Evolutionary conservation across 64 coral and sea anemone species (phyloP), one percentile per base, ranked within the genome.

Genomic region (Anthopleura sola): DNA sequence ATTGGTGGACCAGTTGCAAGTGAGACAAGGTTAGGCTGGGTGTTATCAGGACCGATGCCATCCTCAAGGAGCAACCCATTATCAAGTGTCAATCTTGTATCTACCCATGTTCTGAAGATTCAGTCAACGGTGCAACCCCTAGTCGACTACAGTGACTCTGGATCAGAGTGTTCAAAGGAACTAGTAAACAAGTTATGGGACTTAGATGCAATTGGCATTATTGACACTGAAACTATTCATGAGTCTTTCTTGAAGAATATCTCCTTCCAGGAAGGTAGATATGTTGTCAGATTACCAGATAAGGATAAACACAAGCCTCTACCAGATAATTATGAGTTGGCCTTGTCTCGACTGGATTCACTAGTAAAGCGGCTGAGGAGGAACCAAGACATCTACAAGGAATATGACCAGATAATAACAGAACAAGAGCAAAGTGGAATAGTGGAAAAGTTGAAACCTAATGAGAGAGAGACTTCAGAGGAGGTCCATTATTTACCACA

Each of bases 391-490:
- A 29, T 66, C 60, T 38, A 86, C n/a, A 82, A 60, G 24, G 78
- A 96, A 75, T 96, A 90, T 75, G 78, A 96, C 84, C 81, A 83
- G 51, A 79, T 88, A 26, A 92, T 95, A 87, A 38, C 83, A 90
- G 90, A 96, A 47, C 94, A 96, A 90, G 76, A 83, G 37, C 83
- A 88, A 53, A 50, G 75, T 12, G 90, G 84, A 92, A 92, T 96
- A 37, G 46, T 92, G 31, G 60, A 66, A 23, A 66, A 66, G 23
- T 6, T 66, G 23, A 1, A 66, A 66, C 60, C 60, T 29, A 66
- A 66, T 13, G 88, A 89, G 14, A 89, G 69, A 20, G 88, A 83
- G 16, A 37, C 60, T 21, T 8, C 88, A n/a, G 49, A 68, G 0
- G 82, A 88, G 40, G 62, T 89, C 1, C 87, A 82, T 75, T 89